Percentiles rank a stretch among this genome's conserved stretches.
Conservation (phyloP, 2,113 vertebrate genomes). For the Microtus ochrogaster region DNA sequence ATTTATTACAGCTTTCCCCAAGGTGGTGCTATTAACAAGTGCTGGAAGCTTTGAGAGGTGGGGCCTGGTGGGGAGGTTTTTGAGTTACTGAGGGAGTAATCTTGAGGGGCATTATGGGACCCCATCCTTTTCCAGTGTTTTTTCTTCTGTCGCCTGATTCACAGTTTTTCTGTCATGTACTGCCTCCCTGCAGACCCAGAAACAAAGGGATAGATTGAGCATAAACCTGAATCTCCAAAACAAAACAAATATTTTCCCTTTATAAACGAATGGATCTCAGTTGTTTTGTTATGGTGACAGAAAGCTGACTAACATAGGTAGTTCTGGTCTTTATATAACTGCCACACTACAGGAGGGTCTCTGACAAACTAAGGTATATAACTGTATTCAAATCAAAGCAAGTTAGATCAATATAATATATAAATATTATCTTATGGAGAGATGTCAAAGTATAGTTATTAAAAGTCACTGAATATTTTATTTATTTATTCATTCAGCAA, state of each 20-base stretch:
- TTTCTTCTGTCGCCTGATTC: neutral
- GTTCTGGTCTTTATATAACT: neutral
- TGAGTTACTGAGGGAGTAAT: neutral
- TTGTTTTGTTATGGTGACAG: neutral
- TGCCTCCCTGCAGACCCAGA: neutral
- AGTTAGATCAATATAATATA: neutral
- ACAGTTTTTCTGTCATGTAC: neutral
- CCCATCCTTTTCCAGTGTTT: neutral
- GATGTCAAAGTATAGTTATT: neutral
- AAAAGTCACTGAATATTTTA: conserved; percentile 2
- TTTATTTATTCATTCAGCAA: conserved; percentile 29
- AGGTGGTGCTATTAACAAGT: neutral
- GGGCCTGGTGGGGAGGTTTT: neutral
- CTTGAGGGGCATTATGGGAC: neutral
- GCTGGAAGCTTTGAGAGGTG: neutral
- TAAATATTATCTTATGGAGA: conserved; percentile 21
- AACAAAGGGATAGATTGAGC: too few relatives aligned
- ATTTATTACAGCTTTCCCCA: neutral
- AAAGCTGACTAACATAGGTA: neutral
- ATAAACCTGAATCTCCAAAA: neutral
- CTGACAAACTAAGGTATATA: neutral
- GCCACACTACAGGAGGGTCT: neutral
- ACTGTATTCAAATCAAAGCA: neutral
- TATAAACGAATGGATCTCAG: neutral
- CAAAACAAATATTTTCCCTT: neutral